Percentiles rank a stretch among this genome's conserved stretches.
Evolutionary conservation across 2,888 invertebrate genomes (phyloP).

Genomic region (Amiota communis): DNA sequence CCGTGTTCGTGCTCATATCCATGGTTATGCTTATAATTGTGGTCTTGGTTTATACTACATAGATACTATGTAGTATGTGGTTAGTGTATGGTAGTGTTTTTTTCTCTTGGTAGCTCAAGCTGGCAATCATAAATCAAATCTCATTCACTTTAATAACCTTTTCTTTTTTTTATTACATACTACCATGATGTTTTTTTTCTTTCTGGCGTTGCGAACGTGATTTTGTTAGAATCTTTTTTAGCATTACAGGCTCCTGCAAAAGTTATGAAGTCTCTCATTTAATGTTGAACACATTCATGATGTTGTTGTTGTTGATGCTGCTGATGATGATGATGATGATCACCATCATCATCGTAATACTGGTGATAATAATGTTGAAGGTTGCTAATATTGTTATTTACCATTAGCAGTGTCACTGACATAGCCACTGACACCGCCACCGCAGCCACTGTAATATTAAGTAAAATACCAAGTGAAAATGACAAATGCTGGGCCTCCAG

Average conservation of each 20-base stretch:
- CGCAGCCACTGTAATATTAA: no score
- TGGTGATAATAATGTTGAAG: background rate
- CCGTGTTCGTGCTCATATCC: no score
- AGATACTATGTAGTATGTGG: no score
- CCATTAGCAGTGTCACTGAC: background rate
- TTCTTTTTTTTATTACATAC: background rate
- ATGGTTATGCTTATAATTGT: no score
- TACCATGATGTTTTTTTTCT: no score
- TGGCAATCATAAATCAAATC: conserved; percentile 56
- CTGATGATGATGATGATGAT: background rate
- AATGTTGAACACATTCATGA: background rate
- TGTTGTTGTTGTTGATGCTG: background rate
- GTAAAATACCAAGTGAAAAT: no score
- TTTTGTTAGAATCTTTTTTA: conserved; percentile 10
- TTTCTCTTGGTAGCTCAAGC: background rate
- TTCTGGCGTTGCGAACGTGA: conserved; percentile 34
- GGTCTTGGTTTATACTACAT: background rate
- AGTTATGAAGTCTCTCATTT: background rate
- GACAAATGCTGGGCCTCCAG: no score
- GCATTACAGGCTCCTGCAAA: no score
- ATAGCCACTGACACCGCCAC: background rate
- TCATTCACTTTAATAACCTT: conserved; percentile 24
- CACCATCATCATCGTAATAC: background rate
- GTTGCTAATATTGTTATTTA: conserved; percentile 7
- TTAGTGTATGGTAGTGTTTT: background rate